Percentiles rank a stretch among this genome's conserved stretches.
These are phyloP conservation scores for Hemibagrus wyckioides DNA, from an alignment of 2,113 vertebrate genomes.

Conservation along the genomic window DNA sequence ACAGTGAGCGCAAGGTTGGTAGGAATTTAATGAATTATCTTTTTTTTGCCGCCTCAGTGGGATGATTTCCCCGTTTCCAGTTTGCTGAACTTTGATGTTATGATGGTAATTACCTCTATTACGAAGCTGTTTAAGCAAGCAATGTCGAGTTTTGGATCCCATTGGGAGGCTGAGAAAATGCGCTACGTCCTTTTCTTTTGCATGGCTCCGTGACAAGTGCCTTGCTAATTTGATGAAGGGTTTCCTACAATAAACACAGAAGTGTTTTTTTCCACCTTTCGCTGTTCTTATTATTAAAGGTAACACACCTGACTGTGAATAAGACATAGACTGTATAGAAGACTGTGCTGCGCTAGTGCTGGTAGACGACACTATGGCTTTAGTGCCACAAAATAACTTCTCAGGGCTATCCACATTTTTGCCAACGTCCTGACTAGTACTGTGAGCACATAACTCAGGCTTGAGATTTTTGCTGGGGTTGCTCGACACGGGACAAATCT, in stretches of 20 bases:
- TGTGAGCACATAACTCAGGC: background rate
- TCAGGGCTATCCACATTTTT: background rate
- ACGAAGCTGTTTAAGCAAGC: conserved; percentile 10
- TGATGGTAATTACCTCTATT: conserved; percentile 34
- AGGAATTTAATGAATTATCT: background rate
- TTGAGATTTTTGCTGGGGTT: background rate
- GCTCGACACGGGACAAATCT: too few species aligned
- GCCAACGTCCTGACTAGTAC: background rate
- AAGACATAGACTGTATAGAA: background rate
- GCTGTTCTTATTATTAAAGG: background rate
- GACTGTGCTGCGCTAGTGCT: background rate
- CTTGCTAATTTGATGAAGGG: conserved; percentile 26
- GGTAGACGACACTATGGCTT: background rate
- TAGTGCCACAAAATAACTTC: background rate
- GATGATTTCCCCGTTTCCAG: conserved; percentile 16
- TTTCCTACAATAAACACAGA: conserved; percentile 26
- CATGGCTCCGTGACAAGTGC: conserved; percentile 20
- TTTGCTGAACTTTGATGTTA: conserved; percentile 1
- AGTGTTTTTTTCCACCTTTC: background rate
- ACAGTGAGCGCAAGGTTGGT: conserved; percentile 19
- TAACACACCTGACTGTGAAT: background rate
- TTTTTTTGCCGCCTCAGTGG: background rate
- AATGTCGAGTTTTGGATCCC: background rate
- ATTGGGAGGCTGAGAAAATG: conserved; percentile 31
- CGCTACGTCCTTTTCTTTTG: conserved; percentile 27